Percentiles rank a stretch among this genome's conserved stretches.
Evolutionary conservation across 1,140 invertebrate species (phyloP).

Genomic region (Drosophila biarmipes): DNA sequence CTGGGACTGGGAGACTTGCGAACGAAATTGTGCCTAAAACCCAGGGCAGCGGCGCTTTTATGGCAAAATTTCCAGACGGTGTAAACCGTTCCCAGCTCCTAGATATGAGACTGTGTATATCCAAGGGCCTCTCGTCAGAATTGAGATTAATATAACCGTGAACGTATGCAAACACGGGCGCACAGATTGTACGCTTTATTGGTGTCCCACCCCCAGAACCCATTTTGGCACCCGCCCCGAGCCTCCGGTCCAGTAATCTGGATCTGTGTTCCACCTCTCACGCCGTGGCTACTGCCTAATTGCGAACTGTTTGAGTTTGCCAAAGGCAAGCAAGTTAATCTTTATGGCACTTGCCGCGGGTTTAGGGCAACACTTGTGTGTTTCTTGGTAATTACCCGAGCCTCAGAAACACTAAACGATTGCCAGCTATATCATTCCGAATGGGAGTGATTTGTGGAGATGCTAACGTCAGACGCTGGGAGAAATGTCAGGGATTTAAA

Average conservation of each 20-base stretch:
- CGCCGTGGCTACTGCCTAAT: slow-evolving; percentile 32
- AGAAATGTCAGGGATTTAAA: slow-evolving; percentile 29
- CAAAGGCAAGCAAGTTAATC: slow-evolving; percentile 39
- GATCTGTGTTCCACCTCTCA: slow-evolving; percentile 7
- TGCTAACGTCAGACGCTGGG: slow-evolving; percentile 26
- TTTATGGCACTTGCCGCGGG: slow-evolving; percentile 30
- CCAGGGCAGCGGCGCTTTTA: slow-evolving; percentile 34
- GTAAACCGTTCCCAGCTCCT: slow-evolving; percentile 29
- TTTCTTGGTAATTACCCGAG: slow-evolving; percentile 14
- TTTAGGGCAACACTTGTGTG: slow-evolving; percentile 23
- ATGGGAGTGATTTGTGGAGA: slow-evolving; percentile 22
- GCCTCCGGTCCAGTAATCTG: slow-evolving; percentile 3
- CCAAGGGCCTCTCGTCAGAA: slow-evolving; percentile 15
- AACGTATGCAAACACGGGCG: slow-evolving; percentile 7
- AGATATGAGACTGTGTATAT: slow-evolving; percentile 1
- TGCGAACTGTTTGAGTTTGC: slow-evolving; percentile 41
- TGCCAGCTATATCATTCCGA: slow-evolving; percentile 16
- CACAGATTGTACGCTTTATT: slow-evolving; percentile 35
- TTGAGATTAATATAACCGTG: slow-evolving; percentile 50
- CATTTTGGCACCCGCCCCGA: neutral
- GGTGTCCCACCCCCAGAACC: slow-evolving; percentile 4
- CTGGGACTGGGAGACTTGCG: slow-evolving; percentile 8
- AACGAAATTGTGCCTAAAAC: slow-evolving; percentile 19
- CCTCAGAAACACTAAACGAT: slow-evolving; percentile 11
- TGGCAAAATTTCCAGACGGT: slow-evolving; percentile 6